Conservation (phyloP, 2,113 vertebrate species). For the Neodon shergylaensis region DNA sequence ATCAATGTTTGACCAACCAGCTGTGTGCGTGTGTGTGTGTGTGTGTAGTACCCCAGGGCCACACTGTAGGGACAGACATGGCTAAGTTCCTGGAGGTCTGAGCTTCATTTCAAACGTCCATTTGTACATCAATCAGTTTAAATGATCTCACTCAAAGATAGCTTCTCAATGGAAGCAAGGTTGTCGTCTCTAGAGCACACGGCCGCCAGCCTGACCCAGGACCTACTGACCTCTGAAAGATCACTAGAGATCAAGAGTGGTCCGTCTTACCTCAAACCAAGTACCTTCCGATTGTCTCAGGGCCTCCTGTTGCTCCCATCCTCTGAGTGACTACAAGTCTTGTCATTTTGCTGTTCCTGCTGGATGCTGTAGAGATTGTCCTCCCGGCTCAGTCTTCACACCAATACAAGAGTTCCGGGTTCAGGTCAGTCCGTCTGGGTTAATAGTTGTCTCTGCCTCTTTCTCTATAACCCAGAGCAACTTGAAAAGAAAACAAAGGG, state of each 20-base stretch:
- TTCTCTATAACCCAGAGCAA: neutral
- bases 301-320: neutral
- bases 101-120: neutral
- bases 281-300: neutral
- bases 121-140: neutral
- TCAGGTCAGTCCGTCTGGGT: neutral
- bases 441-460: neutral
- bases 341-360: neutral
- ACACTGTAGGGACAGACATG: neutral
- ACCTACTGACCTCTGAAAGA: neutral
- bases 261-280: neutral
- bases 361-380: neutral
- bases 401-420: neutral
- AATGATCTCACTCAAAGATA: neutral
- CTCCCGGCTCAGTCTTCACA: neutral
- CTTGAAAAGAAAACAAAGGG: neutral
- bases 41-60: neutral
- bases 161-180: neutral
- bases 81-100: neutral
- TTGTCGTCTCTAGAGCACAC: neutral
- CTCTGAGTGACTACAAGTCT: neutral
- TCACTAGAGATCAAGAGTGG: neutral
- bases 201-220: neutral
- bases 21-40: neutral
- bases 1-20: fast-evolving